Conservation (phyloP, 1,140 invertebrate species). For the Arctopsyche grandis region DNA sequence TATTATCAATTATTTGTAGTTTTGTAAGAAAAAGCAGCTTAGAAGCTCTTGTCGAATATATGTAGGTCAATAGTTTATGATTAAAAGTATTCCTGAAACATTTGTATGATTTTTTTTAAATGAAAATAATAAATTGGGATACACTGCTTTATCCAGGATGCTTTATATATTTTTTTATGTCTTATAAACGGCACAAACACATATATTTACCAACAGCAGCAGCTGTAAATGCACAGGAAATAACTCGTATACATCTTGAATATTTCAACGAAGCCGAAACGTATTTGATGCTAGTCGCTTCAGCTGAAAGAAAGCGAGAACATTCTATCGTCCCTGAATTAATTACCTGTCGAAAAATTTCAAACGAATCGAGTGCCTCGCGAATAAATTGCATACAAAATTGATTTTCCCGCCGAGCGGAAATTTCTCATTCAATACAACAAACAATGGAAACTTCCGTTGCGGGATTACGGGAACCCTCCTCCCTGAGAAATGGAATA, state of each 20-base stretch:
- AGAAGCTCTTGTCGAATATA: no score
- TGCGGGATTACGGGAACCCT: neutral
- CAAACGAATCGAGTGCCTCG: conserved; percentile 3
- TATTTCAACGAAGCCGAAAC: neutral
- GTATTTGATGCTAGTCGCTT: neutral
- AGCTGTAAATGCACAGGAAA: no score
- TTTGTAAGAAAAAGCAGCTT: no score
- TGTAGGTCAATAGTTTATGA: no score
- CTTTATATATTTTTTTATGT: no score
- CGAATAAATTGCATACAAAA: conserved; percentile 25
- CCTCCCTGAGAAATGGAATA: neutral
- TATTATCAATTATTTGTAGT: no score
- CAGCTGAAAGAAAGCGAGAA: neutral
- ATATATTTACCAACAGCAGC: no score
- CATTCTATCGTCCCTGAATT: conserved; percentile 13
- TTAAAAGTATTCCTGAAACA: no score
- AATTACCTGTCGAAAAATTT: conserved; percentile 22
- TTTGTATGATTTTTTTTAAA: no score
- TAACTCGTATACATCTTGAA: neutral
- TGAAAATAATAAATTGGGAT: no score
- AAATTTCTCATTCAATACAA: conserved; percentile 19
- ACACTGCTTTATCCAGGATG: no score
- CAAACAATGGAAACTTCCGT: conserved; percentile 15
- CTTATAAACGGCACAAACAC: no score
- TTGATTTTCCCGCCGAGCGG: neutral